Base-by-base conservation (phyloP, 1,140 invertebrate genomes). In the Samia ricini region DNA sequence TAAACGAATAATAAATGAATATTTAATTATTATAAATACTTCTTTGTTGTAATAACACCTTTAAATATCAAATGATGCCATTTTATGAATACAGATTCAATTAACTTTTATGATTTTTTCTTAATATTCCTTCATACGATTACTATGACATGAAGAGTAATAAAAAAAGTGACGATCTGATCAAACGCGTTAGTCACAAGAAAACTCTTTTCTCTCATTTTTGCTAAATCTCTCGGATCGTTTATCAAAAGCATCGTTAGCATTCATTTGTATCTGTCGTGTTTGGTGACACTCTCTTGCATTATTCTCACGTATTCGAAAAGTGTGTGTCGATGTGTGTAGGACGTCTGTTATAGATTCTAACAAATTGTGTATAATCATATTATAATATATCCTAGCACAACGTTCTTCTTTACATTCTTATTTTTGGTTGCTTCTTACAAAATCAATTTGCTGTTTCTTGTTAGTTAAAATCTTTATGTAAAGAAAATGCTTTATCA, bases 241-340 rank as follows among this genome's bases (percentile, higher is more conserved):
- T 63, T 69, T 66, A 69, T 69, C 68, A 64, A 58, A 36, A 55
- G 65, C 24, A 59, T 54, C 54, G 60, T 66, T 66, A 61, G 26
- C 60, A 64, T 57, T 66, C 68, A 66, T 69, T 69, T 69, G 50
- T 69, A 69, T 61, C 63, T 62, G 68, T 69, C 63, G 29, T 21
- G 54, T 52, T 63, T 33, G 26, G 58, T 64, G 66, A 68, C 62
- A 36, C 36, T 59, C 64, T 64, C 66, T 64, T 59, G 36, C 33
- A 61, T 54, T 55, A 50, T 23, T 61, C 60, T 56, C 57, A 7
- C 33, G 33, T 61, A 66, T 66, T 57, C 50, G 18, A 55, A 33
- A 61, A 36, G 18, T 54, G 64, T 51, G 18, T 54, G 64, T 61
- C 56, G 58, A 64, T 66, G 50, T 60, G 52, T 24, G 20, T 4